Percentiles rank a stretch among this genome's conserved stretches.
These are phyloP conservation scores for Diachrysia chrysitis DNA, from an alignment of 2,888 invertebrate species.

Conservation along the genomic window DNA sequence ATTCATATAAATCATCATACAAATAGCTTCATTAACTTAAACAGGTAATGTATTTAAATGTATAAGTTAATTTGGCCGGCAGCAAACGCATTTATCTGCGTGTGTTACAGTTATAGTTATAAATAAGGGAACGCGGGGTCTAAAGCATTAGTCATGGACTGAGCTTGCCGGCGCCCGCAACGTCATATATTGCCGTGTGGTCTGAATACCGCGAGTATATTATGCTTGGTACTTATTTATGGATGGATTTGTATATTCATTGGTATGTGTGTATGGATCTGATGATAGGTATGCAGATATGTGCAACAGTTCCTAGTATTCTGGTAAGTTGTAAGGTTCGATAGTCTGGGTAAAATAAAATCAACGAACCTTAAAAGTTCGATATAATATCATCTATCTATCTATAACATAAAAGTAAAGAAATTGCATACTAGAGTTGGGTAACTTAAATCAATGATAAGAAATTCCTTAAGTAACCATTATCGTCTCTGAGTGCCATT, in stretches of 20 bases:
- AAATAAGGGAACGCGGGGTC: conserved; percentile 74
- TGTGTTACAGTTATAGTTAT: conserved; percentile 82
- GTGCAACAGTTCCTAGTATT: conserved; percentile 5
- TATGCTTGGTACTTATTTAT: conserved; percentile 62
- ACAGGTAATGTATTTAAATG: conserved; percentile 59
- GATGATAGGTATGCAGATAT: conserved; percentile 33
- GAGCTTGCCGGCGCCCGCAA: conserved; percentile 65
- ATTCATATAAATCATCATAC: conserved; percentile 60
- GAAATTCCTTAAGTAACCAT: no score
- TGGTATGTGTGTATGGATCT: conserved; percentile 52
- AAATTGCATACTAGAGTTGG: no score
- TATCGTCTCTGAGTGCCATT: no score
- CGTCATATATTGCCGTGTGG: conserved; percentile 59
- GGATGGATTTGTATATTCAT: conserved; percentile 63
- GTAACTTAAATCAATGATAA: no score
- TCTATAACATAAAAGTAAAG: no score
- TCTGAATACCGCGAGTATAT: conserved; percentile 59
- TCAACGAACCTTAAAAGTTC: no score
- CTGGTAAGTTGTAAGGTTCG: not conserved
- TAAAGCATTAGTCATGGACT: conserved; percentile 76
- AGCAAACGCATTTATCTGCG: conserved; percentile 77
- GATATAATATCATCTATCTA: no score
- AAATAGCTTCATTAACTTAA: conserved; percentile 67
- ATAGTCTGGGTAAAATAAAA: no score
- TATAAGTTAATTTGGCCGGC: conserved; percentile 67